Conservation (phyloP, 1,140 invertebrate species). For the Mactra quadrangularis region DNA sequence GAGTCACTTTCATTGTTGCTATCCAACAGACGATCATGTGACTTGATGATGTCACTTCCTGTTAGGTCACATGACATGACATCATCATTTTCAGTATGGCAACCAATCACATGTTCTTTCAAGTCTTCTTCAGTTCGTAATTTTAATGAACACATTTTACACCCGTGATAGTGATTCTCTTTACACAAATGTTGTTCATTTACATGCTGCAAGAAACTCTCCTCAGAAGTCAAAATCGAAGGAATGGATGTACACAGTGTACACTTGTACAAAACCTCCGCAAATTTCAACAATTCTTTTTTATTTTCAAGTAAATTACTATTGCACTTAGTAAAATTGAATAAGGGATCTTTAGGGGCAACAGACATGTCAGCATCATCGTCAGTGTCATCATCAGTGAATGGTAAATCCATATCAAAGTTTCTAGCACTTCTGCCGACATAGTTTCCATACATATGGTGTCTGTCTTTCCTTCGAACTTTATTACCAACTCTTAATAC, state of each 20-base stretch:
- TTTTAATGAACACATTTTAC: constrained; percentile 69
- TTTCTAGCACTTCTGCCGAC: background rate
- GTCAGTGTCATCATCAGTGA: constrained; percentile 1
- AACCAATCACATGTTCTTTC: constrained; percentile 63
- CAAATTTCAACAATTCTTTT: constrained; percentile 75
- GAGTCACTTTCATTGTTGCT: constrained; percentile 59
- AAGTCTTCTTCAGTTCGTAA: constrained; percentile 75
- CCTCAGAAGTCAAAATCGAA: constrained; percentile 75
- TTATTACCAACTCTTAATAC: no score
- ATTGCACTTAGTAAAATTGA: no score
- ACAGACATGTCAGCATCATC: background rate
- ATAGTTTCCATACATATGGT: background rate
- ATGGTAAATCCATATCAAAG: background rate
- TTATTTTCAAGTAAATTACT: background rate
- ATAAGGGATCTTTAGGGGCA: background rate
- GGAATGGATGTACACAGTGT: constrained; percentile 76
- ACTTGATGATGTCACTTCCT: constrained; percentile 55
- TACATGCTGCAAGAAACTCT: constrained; percentile 74
- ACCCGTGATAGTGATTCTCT: constrained; percentile 53
- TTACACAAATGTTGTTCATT: constrained; percentile 70
- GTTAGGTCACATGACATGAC: constrained; percentile 39
- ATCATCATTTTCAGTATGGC: constrained; percentile 31
- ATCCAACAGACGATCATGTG: constrained; percentile 31
- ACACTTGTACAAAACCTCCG: constrained; percentile 79
- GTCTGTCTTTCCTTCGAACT: no score